Base-by-base conservation (phyloP, 2,888 invertebrate species). In the Synergus laeviventris region DNA sequence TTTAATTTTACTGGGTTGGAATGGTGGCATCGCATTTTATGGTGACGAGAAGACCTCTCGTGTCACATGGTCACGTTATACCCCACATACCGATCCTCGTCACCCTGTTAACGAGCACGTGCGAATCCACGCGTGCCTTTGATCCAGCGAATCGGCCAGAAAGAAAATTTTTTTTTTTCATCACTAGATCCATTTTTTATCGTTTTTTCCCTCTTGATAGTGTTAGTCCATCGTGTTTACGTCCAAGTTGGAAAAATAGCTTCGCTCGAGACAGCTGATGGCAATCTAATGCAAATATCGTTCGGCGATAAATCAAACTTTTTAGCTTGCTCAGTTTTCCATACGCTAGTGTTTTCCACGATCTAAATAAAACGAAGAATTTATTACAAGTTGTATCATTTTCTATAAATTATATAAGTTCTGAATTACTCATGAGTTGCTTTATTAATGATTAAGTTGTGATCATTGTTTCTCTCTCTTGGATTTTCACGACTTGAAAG, bases 1-100 rank as follows among this genome's bases (percentile, higher is more conserved):
- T 18, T 87, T 87, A 88, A 89, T 89, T 89, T 89, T 89, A 87
- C 89, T 88, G 85, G 77, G 83, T 79, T 84, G 88, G 86, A 89
- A 89, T 88, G 86, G 87, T 88, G 87, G 88, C 86, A 88, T 49
- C 45, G 45, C 66, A 70, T 70, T 70, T 70, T 70, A 70, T 45
- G 45, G 66, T 70, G 66, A 70, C 42, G 45, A 70, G 66, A 70
- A 70, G 49, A 31, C 45, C 49, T 70, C 66, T 24, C 9, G 66
- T 70, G 66, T 70, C 66, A 70, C 45, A 42, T 66, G 45, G 64
- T 66, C 64, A 45, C 45, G 42, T 66, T 66, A 42, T 45, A 66
- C 42, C 64, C 64, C 64, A 45, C 45, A 70, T 70, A 49, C 66
- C 66, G 45, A 70, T 70, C 66, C 31, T 49, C 66, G 45, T 49